Conservation (phyloP, 2,797 vertebrate species). For the Rhinella marina region DNA sequence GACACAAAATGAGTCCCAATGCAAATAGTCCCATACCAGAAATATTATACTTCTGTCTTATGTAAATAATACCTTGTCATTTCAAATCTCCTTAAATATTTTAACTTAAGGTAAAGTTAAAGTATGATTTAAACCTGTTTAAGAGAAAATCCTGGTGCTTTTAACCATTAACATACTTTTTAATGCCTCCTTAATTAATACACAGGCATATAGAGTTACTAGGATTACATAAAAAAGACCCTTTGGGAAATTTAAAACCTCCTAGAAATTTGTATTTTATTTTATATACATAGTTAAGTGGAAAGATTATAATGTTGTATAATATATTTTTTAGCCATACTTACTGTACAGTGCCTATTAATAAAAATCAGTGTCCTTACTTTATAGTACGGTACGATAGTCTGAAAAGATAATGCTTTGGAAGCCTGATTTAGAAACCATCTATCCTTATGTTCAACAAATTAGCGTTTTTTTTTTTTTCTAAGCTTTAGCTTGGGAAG, state of each 20-base stretch:
- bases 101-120: constrained; percentile 5
- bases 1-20: constrained; percentile 61
- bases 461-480: not conserved
- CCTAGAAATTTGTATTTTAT: not conserved
- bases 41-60: constrained; percentile 41
- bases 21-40: constrained; percentile 50
- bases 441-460: not conserved
- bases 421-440: not conserved
- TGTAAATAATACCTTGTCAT: not conserved
- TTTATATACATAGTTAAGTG: not conserved
- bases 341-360: not conserved
- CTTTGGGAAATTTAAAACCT: constrained; percentile 22
- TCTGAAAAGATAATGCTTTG: not conserved
- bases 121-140: constrained; percentile 53
- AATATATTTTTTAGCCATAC: not conserved
- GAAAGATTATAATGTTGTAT: not conserved
- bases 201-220: constrained; percentile 17
- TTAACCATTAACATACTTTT: constrained; percentile 9
- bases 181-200: constrained; percentile 65
- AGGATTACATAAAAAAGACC: constrained; percentile 50
- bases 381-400: not conserved
- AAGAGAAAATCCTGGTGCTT: constrained; percentile 59
- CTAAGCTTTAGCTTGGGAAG: not conserved
- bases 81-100: constrained; percentile 44
- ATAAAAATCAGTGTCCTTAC: not conserved